These are phyloP conservation scores for Sula dactylatra DNA, from an alignment of 2,113 vertebrate genomes.

Conservation along the genomic window DNA sequence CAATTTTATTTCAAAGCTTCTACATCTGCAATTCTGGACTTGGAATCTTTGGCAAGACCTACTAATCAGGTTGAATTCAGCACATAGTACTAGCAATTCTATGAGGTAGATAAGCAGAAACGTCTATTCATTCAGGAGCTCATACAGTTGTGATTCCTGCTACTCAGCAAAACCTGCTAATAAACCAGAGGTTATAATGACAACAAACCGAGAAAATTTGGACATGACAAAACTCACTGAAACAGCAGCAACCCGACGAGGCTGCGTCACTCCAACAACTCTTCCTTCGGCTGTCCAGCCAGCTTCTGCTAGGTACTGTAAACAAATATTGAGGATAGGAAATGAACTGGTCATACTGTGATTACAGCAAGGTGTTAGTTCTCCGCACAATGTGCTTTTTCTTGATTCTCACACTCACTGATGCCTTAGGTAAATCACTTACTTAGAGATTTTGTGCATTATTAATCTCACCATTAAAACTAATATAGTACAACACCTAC, in stretches of 20 bases:
- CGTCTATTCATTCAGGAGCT: not conserved
- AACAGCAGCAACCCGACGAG: conserved; percentile 92
- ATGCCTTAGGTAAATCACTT: not conserved
- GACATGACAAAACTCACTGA: conserved; percentile 79
- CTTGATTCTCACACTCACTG: not conserved
- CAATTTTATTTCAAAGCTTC: not conserved
- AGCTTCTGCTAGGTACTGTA: conserved; percentile 94
- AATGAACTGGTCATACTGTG: not conserved
- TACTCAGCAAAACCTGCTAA: not conserved
- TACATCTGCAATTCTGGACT: not conserved
- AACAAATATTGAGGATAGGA: not conserved
- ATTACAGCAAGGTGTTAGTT: not conserved
- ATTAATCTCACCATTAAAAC: not conserved
- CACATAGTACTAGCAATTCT: not conserved
- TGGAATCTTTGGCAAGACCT: not conserved
- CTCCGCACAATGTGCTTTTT: accelerated
- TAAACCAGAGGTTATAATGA: not conserved
- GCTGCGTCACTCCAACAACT: conserved; percentile 95
- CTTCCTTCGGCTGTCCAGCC: conserved; percentile 95
- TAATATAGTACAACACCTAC: not conserved
- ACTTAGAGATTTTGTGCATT: not conserved
- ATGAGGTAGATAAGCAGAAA: not conserved
- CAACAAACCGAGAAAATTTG: not conserved
- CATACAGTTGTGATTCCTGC: not conserved
- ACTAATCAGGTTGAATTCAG: not conserved